Evolutionary conservation across 2,113 vertebrate species (phyloP).

Genomic region (Synchiropus splendidus): DNA sequence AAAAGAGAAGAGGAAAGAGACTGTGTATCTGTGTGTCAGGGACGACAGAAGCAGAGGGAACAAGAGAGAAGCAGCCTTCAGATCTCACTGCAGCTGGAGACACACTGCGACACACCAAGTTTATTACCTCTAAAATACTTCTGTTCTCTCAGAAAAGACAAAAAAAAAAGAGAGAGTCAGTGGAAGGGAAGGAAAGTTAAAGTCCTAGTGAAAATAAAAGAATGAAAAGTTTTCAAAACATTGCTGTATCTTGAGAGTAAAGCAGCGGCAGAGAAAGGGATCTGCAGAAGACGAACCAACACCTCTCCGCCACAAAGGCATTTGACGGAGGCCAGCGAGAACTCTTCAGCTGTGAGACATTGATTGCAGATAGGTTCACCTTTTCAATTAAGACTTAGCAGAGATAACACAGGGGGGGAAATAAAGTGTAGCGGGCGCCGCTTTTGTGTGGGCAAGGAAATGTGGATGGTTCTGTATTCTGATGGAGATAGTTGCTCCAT

Average conservation of each 20-base stretch:
- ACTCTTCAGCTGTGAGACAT: constrained; percentile 19
- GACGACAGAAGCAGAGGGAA: constrained; percentile 10
- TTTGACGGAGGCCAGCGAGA: constrained; percentile 5
- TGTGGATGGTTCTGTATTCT: too few relatives aligned
- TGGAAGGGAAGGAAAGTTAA: neutral
- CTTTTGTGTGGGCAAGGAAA: too few relatives aligned
- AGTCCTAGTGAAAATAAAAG: constrained; percentile 3
- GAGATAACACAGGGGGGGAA: constrained; percentile 31
- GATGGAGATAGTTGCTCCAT: too few relatives aligned
- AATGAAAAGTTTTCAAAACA: constrained; percentile 26
- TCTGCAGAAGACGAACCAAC: constrained; percentile 15
- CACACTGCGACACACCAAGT: constrained; percentile 40
- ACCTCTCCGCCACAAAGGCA: constrained; percentile 31
- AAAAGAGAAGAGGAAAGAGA: too few relatives aligned
- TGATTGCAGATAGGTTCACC: constrained; percentile 21
- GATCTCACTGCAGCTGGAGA: constrained; percentile 42
- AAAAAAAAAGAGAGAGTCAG: neutral
- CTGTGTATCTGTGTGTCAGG: too few relatives aligned
- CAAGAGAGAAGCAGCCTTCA: constrained; percentile 33
- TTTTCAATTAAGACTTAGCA: constrained; percentile 47
- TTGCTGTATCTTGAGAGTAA: constrained; percentile 32
- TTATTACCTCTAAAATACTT: constrained; percentile 47
- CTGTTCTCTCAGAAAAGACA: constrained; percentile 12
- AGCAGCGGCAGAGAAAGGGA: constrained; percentile 12
- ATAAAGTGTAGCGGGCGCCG: constrained; percentile 19